Evolutionary conservation across 2,888 invertebrate genomes (phyloP).

Genomic region (Punctoribates punctum): DNA sequence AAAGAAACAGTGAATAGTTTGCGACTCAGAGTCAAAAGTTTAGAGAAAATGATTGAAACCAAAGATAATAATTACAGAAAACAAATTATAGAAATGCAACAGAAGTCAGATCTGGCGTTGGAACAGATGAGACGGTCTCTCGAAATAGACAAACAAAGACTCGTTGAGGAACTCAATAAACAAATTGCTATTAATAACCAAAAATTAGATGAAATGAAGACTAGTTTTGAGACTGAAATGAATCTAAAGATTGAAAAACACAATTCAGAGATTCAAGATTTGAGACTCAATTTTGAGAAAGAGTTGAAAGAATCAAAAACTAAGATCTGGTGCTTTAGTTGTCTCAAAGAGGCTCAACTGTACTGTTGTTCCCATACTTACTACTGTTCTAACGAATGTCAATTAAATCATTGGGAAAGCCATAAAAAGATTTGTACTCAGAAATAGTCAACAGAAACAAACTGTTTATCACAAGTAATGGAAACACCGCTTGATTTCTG

Average conservation of each 20-base stretch:
- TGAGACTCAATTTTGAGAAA: neutral
- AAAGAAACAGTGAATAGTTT: neutral
- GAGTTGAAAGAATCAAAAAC: neutral
- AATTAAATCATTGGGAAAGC: neutral
- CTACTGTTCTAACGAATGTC: neutral
- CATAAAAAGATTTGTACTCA: slow-evolving; percentile 5
- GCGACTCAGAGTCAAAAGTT: neutral
- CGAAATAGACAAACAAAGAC: neutral
- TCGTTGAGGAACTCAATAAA: neutral
- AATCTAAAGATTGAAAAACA: neutral
- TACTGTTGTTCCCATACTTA: slow-evolving; percentile 1
- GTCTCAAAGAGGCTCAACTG: neutral
- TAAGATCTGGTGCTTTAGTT: neutral
- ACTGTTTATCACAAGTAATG: no score
- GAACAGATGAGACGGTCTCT: neutral
- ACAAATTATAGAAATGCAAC: neutral
- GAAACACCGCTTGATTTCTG: no score
- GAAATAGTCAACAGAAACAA: neutral
- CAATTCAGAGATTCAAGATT: neutral
- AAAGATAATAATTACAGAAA: neutral
- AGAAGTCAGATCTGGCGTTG: neutral
- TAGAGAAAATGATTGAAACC: neutral
- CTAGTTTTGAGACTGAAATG: neutral
- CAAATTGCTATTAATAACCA: neutral
- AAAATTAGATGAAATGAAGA: neutral